Evolutionary conservation across 1,140 invertebrate genomes (phyloP).

Genomic region (Panulirus ornatus): DNA sequence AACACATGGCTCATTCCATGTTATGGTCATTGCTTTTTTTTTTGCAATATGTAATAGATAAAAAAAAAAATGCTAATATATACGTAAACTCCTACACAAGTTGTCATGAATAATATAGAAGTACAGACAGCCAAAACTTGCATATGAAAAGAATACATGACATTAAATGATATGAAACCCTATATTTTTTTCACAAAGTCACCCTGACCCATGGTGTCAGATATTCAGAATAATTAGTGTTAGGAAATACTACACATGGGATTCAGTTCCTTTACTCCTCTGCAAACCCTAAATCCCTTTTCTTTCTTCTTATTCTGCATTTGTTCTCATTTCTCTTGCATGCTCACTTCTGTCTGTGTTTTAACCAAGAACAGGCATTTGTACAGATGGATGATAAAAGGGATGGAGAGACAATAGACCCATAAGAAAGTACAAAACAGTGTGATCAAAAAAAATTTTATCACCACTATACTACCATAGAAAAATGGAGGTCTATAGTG

Average conservation of each 20-base stretch:
- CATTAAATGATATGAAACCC: background rate
- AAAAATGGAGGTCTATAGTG: constrained; percentile 20
- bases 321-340: constrained; percentile 69
- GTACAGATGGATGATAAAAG: constrained; percentile 49
- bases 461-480: background rate
- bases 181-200: background rate
- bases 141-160: constrained; percentile 3
- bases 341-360: constrained; percentile 64
- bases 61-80: background rate
- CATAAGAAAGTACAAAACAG: constrained; percentile 25
- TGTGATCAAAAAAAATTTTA: background rate
- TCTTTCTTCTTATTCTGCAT: constrained; percentile 69
- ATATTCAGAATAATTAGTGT: constrained; percentile 1
- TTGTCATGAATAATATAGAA: background rate
- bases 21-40: constrained; percentile 13
- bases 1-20: constrained; percentile 29
- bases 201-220: background rate
- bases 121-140: background rate
- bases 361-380: constrained; percentile 59
- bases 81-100: background rate
- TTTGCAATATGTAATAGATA: background rate
- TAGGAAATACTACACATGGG: constrained; percentile 34
- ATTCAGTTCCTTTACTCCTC: constrained; percentile 65
- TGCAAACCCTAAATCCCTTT: constrained; percentile 61
- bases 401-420: constrained; percentile 46